Evolutionary conservation across 1,140 invertebrate genomes (phyloP).

Genomic region (Hylaeus volcanicus): DNA sequence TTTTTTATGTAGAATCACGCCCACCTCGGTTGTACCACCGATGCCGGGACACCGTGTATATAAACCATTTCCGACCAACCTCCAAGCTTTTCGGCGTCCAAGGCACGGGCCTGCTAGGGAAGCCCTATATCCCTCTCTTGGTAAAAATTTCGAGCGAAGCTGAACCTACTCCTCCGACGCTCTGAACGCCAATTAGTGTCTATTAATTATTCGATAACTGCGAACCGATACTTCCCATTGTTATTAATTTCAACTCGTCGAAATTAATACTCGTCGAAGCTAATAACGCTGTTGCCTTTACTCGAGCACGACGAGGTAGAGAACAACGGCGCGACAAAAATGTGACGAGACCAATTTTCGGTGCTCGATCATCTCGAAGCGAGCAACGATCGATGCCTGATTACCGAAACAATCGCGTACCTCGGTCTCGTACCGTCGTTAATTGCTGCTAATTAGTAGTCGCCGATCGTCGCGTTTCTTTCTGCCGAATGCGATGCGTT

Average conservation of each 20-base stretch:
- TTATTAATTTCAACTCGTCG: constrained; percentile 12
- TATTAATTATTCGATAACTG: neutral
- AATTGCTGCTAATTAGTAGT: constrained; percentile 26
- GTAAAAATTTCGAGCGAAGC: no score
- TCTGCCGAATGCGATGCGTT: neutral
- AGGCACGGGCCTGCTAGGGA: no score
- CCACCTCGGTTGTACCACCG: no score
- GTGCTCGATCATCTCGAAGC: neutral
- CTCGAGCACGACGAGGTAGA: no score
- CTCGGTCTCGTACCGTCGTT: neutral
- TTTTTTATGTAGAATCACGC: no score
- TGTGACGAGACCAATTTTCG: neutral
- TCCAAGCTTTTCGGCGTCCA: no score
- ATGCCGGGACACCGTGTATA: no score
- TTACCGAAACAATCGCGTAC: neutral
- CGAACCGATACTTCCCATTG: neutral
- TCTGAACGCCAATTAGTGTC: constrained; percentile 6
- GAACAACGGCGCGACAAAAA: neutral
- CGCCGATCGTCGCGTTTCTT: neutral
- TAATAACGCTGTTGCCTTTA: neutral
- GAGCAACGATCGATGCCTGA: constrained; percentile 1
- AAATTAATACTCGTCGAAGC: neutral
- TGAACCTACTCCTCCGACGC: no score
- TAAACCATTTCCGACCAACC: no score
- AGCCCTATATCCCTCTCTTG: no score